phyloP scores from a whole-genome alignment of 30 jellyfish, hydroid and myxozoan genomes.

The Hydractinia symbiolongicarpus region DNA sequence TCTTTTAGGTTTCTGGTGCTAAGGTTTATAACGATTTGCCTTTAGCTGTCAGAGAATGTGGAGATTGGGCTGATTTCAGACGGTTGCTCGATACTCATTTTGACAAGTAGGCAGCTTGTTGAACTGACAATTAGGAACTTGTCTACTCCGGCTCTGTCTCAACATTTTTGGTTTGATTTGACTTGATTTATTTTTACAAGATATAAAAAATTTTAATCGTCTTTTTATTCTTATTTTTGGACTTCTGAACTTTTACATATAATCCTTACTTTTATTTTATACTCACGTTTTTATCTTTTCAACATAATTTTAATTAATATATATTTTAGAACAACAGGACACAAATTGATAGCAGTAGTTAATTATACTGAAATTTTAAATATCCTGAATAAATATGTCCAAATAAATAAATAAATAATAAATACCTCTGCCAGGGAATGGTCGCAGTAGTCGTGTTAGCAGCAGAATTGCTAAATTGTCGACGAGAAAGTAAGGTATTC shows the following conservation, averaged over 20 bases:
- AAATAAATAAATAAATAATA: no score
- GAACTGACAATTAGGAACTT: not conserved
- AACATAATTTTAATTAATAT: not conserved
- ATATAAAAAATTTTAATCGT: not conserved
- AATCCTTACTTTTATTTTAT: not conserved
- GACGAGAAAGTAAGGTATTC: no score
- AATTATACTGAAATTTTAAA: not conserved
- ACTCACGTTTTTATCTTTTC: not conserved
- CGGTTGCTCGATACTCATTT: not conserved
- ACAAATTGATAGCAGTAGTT: constrained; percentile 1
- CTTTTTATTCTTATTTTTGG: not conserved
- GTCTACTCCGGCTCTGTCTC: not conserved
- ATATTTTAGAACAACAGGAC: not conserved
- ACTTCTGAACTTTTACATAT: not conserved
- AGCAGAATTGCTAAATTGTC: no score
- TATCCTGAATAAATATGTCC: constrained; percentile 1
- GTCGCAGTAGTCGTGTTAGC: no score
- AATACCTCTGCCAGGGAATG: not conserved
- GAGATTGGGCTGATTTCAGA: not conserved
- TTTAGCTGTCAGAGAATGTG: not conserved
- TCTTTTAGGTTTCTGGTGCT: not conserved
- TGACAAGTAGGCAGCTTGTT: not conserved
- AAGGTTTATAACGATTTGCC: not conserved
- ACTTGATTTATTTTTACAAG: not conserved
- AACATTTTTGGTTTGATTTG: not conserved